Conservation (phyloP, 2,113 vertebrate genomes). For the Phocoena phocoena region DNA sequence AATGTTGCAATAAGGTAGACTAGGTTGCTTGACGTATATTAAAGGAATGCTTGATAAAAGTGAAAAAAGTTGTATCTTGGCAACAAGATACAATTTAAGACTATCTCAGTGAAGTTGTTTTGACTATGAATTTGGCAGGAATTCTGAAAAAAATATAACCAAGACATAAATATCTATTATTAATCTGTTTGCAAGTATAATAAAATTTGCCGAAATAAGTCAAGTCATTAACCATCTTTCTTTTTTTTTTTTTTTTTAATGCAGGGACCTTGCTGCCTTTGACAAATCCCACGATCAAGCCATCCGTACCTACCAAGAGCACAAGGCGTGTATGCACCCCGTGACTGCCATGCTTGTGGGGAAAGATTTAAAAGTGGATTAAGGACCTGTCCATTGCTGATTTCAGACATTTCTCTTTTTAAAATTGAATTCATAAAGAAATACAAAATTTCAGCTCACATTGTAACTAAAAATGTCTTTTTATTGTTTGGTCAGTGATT, state of each 20-base stretch:
- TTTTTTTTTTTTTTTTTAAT: neutral
- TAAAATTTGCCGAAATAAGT: neutral
- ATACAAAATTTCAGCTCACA: neutral
- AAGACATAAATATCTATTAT: neutral
- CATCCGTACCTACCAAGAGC: constrained; percentile 84
- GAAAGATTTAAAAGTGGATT: constrained; percentile 91
- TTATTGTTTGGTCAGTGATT: constrained; percentile 45
- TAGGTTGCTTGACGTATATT: neutral
- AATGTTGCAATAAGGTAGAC: neutral
- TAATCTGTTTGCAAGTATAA: neutral
- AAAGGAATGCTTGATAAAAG: neutral
- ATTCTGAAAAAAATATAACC: neutral
- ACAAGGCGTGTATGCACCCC: constrained; percentile 89
- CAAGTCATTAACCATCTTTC: neutral
- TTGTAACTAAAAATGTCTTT: constrained; percentile 48
- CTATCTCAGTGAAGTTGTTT: neutral
- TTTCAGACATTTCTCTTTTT: constrained; percentile 12
- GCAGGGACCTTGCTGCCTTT: constrained; percentile 92
- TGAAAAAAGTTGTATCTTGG: neutral
- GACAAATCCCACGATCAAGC: constrained; percentile 88
- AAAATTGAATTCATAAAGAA: constrained; percentile 34
- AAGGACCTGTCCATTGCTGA: neutral
- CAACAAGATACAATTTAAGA: neutral
- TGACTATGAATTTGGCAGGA: neutral
- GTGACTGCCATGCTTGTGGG: constrained; percentile 91